phyloP scores from a whole-genome alignment of 2,888 invertebrate species.

The Pomacea canaliculata region DNA sequence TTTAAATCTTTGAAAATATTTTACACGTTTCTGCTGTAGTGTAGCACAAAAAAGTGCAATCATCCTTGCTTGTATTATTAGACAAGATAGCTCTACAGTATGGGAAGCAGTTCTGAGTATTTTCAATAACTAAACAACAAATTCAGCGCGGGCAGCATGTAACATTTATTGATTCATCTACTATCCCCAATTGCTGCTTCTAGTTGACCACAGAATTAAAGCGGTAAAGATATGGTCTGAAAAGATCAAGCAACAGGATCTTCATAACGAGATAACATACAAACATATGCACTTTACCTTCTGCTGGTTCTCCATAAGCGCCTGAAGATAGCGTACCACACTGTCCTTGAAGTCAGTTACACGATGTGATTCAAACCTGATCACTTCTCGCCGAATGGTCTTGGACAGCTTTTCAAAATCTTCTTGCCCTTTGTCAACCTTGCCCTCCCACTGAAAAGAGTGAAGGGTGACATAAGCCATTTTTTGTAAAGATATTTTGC shows the following conservation, averaged over 20 bases:
- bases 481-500: background rate
- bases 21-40: background rate
- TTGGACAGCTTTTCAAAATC: conserved; percentile 95
- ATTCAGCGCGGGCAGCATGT: too few species aligned
- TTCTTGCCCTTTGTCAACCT: conserved; percentile 95
- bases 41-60: background rate
- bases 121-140: too few species aligned
- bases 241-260: too few species aligned
- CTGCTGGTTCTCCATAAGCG: conserved; percentile 93
- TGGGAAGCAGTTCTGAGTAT: too few species aligned
- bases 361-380: conserved; percentile 89
- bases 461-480: background rate
- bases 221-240: too few species aligned
- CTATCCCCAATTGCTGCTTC: too few species aligned
- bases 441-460: conserved; percentile 85
- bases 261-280: too few species aligned
- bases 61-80: background rate
- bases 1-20: background rate
- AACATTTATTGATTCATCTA: too few species aligned
- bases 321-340: conserved; percentile 91
- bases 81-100: background rate
- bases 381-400: conserved; percentile 93
- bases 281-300: conserved; percentile 75
- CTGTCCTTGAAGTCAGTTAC: conserved; percentile 91
- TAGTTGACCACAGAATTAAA: too few species aligned